phyloP scores from a whole-genome alignment of 2,797 vertebrate genomes.

The Chaenodraco wilsoni region DNA sequence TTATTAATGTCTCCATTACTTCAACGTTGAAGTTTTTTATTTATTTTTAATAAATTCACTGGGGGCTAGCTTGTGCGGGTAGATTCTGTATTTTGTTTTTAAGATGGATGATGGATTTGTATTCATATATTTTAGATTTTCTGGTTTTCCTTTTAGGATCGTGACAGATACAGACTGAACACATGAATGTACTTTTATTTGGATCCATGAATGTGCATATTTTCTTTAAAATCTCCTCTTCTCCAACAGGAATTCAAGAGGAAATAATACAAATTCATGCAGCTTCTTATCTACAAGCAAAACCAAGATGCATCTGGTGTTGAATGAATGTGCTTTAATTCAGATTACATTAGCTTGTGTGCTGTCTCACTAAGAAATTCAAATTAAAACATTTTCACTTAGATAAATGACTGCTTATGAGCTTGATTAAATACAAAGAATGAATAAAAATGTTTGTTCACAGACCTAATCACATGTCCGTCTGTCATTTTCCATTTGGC shows the following conservation, averaged over 20 bases:
- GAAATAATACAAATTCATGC: background rate
- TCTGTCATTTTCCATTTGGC: background rate
- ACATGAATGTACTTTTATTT: background rate
- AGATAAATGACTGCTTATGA: background rate
- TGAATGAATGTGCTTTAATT: background rate
- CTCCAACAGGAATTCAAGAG: constrained; percentile 19
- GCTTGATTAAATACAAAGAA: background rate
- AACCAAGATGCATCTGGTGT: background rate
- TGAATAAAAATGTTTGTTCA: constrained; percentile 19
- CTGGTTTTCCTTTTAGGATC: background rate
- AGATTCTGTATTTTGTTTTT: background rate
- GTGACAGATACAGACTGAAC: background rate
- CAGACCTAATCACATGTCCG: background rate
- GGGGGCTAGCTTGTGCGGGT: no score
- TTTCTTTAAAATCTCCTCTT: background rate
- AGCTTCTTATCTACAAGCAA: background rate
- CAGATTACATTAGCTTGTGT: no score
- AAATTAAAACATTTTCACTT: background rate
- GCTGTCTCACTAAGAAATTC: background rate
- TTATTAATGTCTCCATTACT: no score
- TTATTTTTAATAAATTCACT: no score
- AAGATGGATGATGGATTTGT: background rate
- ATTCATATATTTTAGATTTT: background rate
- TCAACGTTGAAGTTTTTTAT: no score
- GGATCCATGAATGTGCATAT: background rate